These are phyloP conservation scores for Seira sanloemensis DNA, from an alignment of 2,888 invertebrate genomes.

Conservation along the genomic window DNA sequence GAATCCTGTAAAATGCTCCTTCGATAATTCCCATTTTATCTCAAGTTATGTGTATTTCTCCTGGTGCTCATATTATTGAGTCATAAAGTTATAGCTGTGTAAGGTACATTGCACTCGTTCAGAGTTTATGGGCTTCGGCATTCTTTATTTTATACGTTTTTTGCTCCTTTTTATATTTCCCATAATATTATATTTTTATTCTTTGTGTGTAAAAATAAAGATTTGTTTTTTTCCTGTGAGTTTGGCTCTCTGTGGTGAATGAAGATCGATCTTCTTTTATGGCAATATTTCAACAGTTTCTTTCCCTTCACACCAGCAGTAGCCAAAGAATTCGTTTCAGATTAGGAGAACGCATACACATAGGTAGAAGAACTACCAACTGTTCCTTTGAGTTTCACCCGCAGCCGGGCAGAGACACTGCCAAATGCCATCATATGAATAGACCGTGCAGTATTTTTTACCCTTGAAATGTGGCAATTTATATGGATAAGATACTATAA, in stretches of 20 bases:
- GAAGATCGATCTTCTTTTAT: slow-evolving; percentile 54
- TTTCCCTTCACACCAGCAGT: background rate
- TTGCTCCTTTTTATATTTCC: background rate
- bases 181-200: background rate
- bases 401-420: background rate
- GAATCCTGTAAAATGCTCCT: slow-evolving; percentile 10
- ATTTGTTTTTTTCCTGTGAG: background rate
- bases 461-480: slow-evolving; percentile 43
- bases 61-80: too few relatives aligned
- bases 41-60: too few relatives aligned
- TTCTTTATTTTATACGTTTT: slow-evolving; percentile 11
- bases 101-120: background rate
- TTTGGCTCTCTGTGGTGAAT: slow-evolving; percentile 12
- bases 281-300: slow-evolving; percentile 49
- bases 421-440: background rate
- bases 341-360: too few relatives aligned
- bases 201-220: background rate
- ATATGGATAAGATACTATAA: background rate
- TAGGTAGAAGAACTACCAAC: too few relatives aligned
- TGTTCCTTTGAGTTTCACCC: background rate
- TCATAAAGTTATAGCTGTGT: too few relatives aligned
- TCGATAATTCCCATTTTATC: background rate
- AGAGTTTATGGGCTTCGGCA: too few relatives aligned
- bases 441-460: background rate
- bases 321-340: too few relatives aligned